Evolutionary conservation across 2,888 invertebrate species (phyloP), one percentile per base, ranked within the genome.

Genomic region (Drosophila maculinotata): DNA sequence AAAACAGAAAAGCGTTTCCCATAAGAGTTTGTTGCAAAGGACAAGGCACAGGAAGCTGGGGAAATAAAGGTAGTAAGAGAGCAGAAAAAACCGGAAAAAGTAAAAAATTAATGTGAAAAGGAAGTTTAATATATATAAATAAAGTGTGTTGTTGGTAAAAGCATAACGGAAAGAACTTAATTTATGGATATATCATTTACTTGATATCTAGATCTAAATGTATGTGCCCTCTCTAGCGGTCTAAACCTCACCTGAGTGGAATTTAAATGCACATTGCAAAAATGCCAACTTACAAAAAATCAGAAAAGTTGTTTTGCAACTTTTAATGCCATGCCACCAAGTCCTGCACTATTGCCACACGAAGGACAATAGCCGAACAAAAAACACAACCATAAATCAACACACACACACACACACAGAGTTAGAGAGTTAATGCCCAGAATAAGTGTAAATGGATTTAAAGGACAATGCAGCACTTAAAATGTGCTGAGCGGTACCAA

Each of bases 241-340:
- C 12, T 9, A 30, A 12, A n/a, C n/a, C n/a, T 20, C 20, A 20
- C 20, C 20, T 31, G 36, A 33, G 52, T 12, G 41, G 12, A 25
- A 64, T 79, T 63, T 69, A 51, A 41, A 49, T 56, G 54, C 56
- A 74, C 49, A 70, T 59, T 68, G 56, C 52, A 77, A 56, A 77
- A 75, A 71, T 59, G 47, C 42, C 62, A 66, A 77, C 67, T 71
- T 62, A 74, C 59, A 71, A 39, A 56, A 65, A 65, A 60, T 48
- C 47, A 79, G 66, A 25, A 65, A 60, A 64, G 63, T 80, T 67
- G 49, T 26, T 35, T 35, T 49, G 35, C 44, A 69, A 60, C 57
- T 58, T 73, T 60, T 30, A 53, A 58, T 54, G 44, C 44, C 28
- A 33, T 15, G 69, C 41, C 64, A 49, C 23, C 17, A 20, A 63